Evolutionary conservation across 2,113 vertebrate species (phyloP).

Genomic region (Trochalopteron elliotii): DNA sequence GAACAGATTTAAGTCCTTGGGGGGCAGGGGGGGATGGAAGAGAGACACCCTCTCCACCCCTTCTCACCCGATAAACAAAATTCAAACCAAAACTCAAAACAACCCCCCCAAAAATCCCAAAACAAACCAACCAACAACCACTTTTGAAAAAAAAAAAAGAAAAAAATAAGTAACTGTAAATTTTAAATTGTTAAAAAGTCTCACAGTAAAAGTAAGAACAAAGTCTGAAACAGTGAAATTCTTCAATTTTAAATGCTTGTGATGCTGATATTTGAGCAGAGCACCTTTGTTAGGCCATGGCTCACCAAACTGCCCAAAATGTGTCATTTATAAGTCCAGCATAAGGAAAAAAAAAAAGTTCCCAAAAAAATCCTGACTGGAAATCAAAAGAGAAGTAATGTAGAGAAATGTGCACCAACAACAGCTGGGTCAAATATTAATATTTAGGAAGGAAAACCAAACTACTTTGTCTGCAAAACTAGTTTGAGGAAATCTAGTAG

Average conservation of each 20-base stretch:
- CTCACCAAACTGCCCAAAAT: background rate
- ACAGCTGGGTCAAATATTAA: background rate
- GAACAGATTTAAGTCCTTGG: background rate
- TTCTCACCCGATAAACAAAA: background rate
- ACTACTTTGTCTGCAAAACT: background rate
- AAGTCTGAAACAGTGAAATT: background rate
- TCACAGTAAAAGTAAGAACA: background rate
- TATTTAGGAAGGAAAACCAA: background rate
- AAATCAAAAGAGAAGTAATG: background rate
- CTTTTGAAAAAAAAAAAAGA: background rate
- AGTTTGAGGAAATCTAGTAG: background rate
- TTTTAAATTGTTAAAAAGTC: background rate
- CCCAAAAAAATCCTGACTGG: background rate
- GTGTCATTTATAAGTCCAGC: background rate
- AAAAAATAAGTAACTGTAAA: no score
- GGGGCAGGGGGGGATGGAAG: accelerated
- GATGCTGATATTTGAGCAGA: background rate
- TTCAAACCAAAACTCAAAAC: background rate
- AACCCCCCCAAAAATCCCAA: accelerated
- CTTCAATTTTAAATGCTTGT: background rate
- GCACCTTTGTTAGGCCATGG: background rate
- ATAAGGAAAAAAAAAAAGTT: background rate
- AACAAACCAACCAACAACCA: background rate
- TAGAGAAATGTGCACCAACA: background rate
- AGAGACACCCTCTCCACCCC: background rate